Base-by-base conservation (phyloP, 2,797 vertebrate genomes). In the Sebastes wilsoni region DNA sequence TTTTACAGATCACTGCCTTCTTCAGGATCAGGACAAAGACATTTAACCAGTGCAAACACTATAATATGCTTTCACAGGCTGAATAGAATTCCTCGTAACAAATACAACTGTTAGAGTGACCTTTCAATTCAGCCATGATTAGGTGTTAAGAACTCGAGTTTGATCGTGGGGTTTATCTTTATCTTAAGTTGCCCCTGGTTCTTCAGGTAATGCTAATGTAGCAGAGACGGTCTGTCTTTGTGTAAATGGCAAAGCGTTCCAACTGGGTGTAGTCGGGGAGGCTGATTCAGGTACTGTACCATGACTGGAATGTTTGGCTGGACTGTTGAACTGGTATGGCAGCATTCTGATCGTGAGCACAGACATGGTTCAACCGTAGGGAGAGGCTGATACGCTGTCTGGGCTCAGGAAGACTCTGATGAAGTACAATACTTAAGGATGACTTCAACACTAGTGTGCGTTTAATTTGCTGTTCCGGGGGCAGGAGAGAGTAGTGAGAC, bases 291-390 rank as follows among this genome's bases (percentile, higher is more conserved):
- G 25, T 75, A 5, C 69, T 64, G 56, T 5, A 38, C 78, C 60
- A 73, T 54, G 70, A 85, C 68, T 70, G 82, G 88, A 86, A 88
- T 88, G 82, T 78, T 49, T 83, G 74, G 16, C 28, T 60, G 9
- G n/a, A 67, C 77, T 61, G 66, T 66, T 58, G 28, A 87, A 89
- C 92, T 11, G 74, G 93, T 77, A 7, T 18, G 4, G 20, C 79
- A 3, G 58, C 92, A 94, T 94, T 93, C 81, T 75, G 32, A 70
- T 66, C 1, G 1, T 52, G 8, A 65, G n/a, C 59, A 42, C 36
- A 67, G 36, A 18, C 13, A 16, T 56, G 49, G 72, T 49, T 73
- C 64, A 72, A 32, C 42, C 59, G 11, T 61, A 8, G 71, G 76
- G 3, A 68, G 36, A 23, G 62, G 68, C 34, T 18, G 56, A 9